Percentiles rank a stretch among this genome's conserved stretches.
phyloP scores from a whole-genome alignment of 1,140 invertebrate species.

The Aporrectodea caliginosa region DNA sequence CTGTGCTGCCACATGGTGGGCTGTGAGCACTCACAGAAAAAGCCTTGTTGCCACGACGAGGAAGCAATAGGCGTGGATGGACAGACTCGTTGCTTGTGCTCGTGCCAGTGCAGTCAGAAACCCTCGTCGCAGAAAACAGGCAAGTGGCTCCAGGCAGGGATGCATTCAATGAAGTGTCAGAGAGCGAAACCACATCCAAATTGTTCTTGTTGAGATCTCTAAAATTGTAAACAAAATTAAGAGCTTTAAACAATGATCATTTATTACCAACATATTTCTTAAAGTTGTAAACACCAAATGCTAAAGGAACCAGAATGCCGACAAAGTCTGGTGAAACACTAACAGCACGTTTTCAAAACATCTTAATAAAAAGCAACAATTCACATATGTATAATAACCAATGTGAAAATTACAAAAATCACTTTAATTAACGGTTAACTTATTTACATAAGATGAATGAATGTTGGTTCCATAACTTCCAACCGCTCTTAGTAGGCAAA shows the following conservation, averaged over 20 bases:
- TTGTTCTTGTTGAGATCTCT: constrained; percentile 9
- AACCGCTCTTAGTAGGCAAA: no score
- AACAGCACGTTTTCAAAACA: background rate
- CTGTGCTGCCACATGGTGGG: background rate
- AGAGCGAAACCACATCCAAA: constrained; percentile 4
- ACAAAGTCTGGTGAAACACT: background rate
- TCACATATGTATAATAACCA: background rate
- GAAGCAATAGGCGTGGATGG: background rate
- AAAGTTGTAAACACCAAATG: background rate
- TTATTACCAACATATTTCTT: background rate
- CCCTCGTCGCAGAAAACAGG: background rate
- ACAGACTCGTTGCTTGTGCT: background rate
- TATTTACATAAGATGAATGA: no score
- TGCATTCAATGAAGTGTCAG: constrained; percentile 1
- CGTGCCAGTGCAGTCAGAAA: background rate
- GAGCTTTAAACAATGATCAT: background rate
- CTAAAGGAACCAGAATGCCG: background rate
- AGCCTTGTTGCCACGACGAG: background rate
- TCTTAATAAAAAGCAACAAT: background rate
- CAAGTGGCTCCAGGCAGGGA: background rate
- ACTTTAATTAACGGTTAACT: no score
- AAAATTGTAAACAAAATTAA: constrained; percentile 9
- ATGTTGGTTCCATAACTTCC: no score
- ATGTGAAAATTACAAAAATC: no score
- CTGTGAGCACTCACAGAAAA: background rate